Base-by-base conservation (phyloP, 2,797 vertebrate genomes). In the Gymnothorax javanicus region DNA sequence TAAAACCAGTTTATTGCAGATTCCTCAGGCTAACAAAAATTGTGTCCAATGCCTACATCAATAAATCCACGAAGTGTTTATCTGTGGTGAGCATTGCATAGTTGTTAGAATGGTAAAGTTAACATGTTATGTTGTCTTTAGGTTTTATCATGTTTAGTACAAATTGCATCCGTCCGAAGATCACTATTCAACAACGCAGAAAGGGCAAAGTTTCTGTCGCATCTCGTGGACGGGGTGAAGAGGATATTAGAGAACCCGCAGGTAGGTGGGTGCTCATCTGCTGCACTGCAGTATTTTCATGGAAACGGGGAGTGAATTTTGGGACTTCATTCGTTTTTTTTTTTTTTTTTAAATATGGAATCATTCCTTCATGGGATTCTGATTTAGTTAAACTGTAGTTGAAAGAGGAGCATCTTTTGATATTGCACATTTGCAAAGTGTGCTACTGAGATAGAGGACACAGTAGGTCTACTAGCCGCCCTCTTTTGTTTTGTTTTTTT, bases 101-200 rank as follows among this genome's bases (percentile, higher is more conserved):
- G 50, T 75, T 75, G 27, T 75, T 27, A 13, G 71, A 71, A 27
- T 71, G 25, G 67, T 71, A 8, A 27, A 43, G 15, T 75, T 6
- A 0, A 23, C 9, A 6, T 20, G 9, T 33, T 11, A 4, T 64
- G 62, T n/a, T 54, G 17, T 52, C 52, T 13, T 62, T 87, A 99
- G 98, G 98, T 99, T 86, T 94, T 99, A 84, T 99, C 98, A 0
- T 97, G 96, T 92, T 91, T 97, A 82, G 96, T 97, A 87, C 96
- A 97, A 90, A 96, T 97, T 0, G 96, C 96, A 85, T 97, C 96
- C 0, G 96, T 97, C 33, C 94, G 96, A 88, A 94, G 96, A 75
- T 97, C 96, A 71, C 92, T 97, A 75, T 97, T 97, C 91, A 97
- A 97, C 93, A 97, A 97, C 13, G 96, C 96, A 0, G 96, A 97